Evolutionary conservation across 2,888 invertebrate genomes (phyloP).

Genomic region (Erebia aethiops): DNA sequence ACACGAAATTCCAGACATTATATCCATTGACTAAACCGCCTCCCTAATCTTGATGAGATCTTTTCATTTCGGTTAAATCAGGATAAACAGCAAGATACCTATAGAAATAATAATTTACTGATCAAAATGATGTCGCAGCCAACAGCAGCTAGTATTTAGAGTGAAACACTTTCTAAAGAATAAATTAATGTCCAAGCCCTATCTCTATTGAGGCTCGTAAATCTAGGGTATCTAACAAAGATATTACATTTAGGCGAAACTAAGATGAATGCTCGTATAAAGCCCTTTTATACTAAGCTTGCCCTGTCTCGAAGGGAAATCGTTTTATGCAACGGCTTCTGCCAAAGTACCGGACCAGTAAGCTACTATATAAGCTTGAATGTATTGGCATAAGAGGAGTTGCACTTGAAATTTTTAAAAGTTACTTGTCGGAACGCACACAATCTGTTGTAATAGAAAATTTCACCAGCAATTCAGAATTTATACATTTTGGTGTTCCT

Average conservation of each 20-base stretch:
- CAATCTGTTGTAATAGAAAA: too few species aligned
- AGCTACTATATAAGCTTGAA: too few species aligned
- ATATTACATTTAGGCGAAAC: conserved; percentile 12
- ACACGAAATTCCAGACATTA: too few species aligned
- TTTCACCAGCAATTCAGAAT: too few species aligned
- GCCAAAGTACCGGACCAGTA: neutral
- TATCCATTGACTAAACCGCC: too few species aligned
- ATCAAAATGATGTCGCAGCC: neutral
- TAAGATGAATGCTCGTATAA: neutral
- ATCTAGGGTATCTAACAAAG: neutral
- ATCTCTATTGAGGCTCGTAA: conserved; percentile 11
- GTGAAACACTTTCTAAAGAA: conserved; percentile 12
- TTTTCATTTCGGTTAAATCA: neutral
- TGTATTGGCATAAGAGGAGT: too few species aligned
- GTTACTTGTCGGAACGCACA: too few species aligned
- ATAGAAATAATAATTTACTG: neutral
- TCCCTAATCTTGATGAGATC: neutral
- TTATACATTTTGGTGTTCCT: too few species aligned
- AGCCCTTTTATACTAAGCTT: neutral
- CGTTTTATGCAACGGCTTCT: neutral
- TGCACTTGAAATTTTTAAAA: too few species aligned
- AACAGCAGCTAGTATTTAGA: neutral
- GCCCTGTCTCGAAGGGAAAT: neutral
- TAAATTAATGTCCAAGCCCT: conserved; percentile 10
- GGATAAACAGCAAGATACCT: neutral